Evolutionary conservation across 2,113 vertebrate genomes (phyloP), one percentile per base, ranked within the genome.

Genomic region (Dendropsophus ebraccatus): DNA sequence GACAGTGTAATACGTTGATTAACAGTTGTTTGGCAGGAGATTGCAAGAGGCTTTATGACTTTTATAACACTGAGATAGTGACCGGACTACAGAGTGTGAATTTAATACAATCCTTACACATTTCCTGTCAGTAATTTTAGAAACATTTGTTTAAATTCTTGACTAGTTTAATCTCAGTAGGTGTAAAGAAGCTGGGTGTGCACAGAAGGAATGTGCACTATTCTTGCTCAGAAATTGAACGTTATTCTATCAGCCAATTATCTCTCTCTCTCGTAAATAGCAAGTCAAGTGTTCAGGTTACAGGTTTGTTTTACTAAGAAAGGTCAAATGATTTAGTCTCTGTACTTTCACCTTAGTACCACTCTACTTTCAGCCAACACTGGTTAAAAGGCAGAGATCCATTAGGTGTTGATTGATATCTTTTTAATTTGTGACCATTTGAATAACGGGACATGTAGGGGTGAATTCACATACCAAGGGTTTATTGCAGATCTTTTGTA

Each of bases 191-290:
- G 87, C 19, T 52, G 67, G 52, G 85, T 47, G 32, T n/a, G 83
- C 81, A 86, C 9, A 30, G 88, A 90, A 87, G 78, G 75, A 1
- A 83, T 54, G 65, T 73, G 83, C 87, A 25, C 21, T 84, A 21
- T 87, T 87, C 54, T 82, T 25, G 56, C 83, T 49, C 37, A 19
- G 67, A n/a, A 52, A 3, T 83, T 16, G 32, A 4, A 47, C 89
- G 86, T 83, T 89, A 88, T 91, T 87, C 28, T 8, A 89, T n/a
- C 62, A 52, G 62, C 2, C 88, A 5, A 35, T 87, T 90, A 86
- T 88, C 84, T 88, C 84, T 91, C 45, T 87, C 88, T 75, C 54
- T 79, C 86, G 77, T 73, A 87, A 90, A 88, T 82, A 88, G 90
- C 83, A 90, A 88, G 87, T 88, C 58, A 84, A 1, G 10, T 76